Evolutionary conservation across 2,113 vertebrate species (phyloP).

Genomic region (Micromys minutus): DNA sequence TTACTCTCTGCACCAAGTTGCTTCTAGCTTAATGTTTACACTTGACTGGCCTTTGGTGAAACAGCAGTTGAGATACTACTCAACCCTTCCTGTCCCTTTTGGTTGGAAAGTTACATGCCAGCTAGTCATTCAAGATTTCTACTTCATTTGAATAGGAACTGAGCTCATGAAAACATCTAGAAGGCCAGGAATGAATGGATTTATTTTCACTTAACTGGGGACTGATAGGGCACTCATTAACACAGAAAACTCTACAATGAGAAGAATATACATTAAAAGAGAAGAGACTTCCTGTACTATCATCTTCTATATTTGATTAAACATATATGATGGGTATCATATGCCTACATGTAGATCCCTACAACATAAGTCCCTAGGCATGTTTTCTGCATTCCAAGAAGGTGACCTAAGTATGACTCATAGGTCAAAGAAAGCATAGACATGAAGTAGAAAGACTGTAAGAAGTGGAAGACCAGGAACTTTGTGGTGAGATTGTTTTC

Average conservation of each 20-base stretch:
- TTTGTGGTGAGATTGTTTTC: not conserved
- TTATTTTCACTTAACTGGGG: not conserved
- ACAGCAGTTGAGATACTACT: not conserved
- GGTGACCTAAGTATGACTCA: not conserved
- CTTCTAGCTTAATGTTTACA: conserved; percentile 57
- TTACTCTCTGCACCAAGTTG: not conserved
- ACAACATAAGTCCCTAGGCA: not conserved
- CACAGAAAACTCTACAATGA: not conserved
- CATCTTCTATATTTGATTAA: not conserved
- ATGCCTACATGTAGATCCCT: not conserved
- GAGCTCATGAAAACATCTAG: not conserved
- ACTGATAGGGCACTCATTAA: not conserved
- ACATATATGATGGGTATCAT: not conserved
- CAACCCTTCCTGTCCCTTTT: not conserved
- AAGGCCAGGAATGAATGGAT: not conserved
- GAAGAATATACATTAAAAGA: not conserved
- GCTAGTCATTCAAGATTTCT: not conserved
- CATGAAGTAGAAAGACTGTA: not conserved
- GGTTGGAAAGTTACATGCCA: not conserved
- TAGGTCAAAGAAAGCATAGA: not conserved
- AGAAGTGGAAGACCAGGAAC: not conserved
- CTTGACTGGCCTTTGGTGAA: conserved; percentile 24
- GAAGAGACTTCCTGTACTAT: not conserved
- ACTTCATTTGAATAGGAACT: not conserved
- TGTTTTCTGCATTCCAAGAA: not conserved